Evolutionary conservation across 1,140 invertebrate species (phyloP).

Genomic region (Oryzaephilus surinamensis): DNA sequence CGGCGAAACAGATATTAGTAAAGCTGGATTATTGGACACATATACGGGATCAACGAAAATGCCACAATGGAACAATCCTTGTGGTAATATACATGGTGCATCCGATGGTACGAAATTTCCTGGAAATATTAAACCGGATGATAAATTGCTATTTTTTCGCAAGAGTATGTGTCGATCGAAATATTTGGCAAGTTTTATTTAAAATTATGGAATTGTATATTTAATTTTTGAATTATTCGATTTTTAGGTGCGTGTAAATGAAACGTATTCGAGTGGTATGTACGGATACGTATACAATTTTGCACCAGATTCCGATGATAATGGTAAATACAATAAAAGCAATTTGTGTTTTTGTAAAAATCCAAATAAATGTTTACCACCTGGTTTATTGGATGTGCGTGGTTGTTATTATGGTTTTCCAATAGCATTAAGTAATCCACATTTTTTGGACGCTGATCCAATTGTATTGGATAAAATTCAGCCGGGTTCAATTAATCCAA

Average conservation of each 20-base stretch:
- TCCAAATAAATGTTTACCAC: slow-evolving; percentile 52
- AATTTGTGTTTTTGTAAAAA: slow-evolving; percentile 70
- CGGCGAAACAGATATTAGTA: slow-evolving; percentile 47
- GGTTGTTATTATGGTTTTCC: slow-evolving; percentile 79
- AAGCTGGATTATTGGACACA: slow-evolving; percentile 62
- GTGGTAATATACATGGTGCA: slow-evolving; percentile 63
- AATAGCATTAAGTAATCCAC: slow-evolving; percentile 77
- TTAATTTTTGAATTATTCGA: slow-evolving; percentile 6
- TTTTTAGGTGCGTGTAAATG: slow-evolving; percentile 42
- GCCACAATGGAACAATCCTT: slow-evolving; percentile 66
- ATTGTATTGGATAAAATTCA: slow-evolving; percentile 51
- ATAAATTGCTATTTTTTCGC: slow-evolving; percentile 63
- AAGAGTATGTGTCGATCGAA: slow-evolving; percentile 72
- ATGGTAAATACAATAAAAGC: slow-evolving; percentile 54
- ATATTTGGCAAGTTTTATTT: slow-evolving; percentile 58
- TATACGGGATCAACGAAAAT: slow-evolving; percentile 59
- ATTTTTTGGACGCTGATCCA: slow-evolving; percentile 69
- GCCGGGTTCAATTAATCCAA: slow-evolving; percentile 54
- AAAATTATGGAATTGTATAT: too few species aligned
- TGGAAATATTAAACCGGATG: slow-evolving; percentile 54
- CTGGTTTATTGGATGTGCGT: slow-evolving; percentile 63
- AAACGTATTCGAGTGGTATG: slow-evolving; percentile 46
- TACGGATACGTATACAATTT: slow-evolving; percentile 57
- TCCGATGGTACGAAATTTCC: slow-evolving; percentile 80
- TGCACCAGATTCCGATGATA: slow-evolving; percentile 62